Base-by-base conservation (phyloP, 1,140 invertebrate genomes). In the Brachionus rotundiformis region DNA sequence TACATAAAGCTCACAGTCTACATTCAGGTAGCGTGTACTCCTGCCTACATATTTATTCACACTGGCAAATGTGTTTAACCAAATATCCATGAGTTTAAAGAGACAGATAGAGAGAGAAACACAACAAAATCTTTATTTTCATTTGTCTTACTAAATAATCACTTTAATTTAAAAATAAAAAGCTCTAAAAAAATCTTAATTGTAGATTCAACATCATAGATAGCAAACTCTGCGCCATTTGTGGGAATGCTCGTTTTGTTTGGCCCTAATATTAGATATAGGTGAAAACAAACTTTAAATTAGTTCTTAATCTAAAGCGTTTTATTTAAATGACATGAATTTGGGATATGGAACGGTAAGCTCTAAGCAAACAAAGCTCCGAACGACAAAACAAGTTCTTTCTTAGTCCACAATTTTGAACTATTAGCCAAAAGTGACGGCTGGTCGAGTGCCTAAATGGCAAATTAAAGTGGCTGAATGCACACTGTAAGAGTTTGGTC, bases 261-360 rank as follows among this genome's bases (percentile, higher is more conserved):
- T 54, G 47, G 16, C 47, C 47, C 47, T 54, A 54, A 54, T 54
- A 54, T 54, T 54, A 54, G 47, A 54, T 54, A 54, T 54, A 54
- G 47, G 16, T 54, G 47, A 54, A 54, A 54, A 54, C 16, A 54
- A 54, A 54, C 47, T 54, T 54, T 54, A 54, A 54, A 54, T 54
- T 54, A 54, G 47, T 54, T 54, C 47, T 54, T 54, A 54, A 54
- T 54, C 47, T 54, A 54, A 54, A 54, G 47, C 47, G 23, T 54
- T 54, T 7, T 54, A 54, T 54, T 54, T 54, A 54, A 54, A 54
- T 54, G 47, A 54, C 47, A 54, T 54, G 47, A 54, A 54, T 54
- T 54, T 19, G 47, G 47, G 47, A 54, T 54, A 54, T 54, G 47
- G 47, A 54, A 54, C 47, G 47, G 47, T 54, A 54, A 54, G 47